Evolutionary conservation across 2,113 vertebrate genomes (phyloP).

Genomic region (Beaufortia kweichowensis): DNA sequence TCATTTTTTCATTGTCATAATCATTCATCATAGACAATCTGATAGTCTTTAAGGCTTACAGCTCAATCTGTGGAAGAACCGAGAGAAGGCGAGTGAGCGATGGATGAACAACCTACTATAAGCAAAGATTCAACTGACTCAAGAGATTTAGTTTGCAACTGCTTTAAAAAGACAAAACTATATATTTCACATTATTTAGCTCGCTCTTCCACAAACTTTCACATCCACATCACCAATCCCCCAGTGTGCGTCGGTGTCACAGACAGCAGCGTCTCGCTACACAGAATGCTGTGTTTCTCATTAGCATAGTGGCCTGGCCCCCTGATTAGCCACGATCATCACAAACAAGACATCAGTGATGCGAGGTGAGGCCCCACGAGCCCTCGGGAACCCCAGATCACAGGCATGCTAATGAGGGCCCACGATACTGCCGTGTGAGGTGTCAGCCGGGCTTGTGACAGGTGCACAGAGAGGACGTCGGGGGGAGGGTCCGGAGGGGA

Average conservation of each 20-base stretch:
- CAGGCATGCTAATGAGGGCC: slow-evolving; percentile 82
- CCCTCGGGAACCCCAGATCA: slow-evolving; percentile 79
- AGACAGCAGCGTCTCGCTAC: slow-evolving; percentile 24
- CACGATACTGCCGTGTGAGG: slow-evolving; percentile 78
- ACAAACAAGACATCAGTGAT: slow-evolving; percentile 75
- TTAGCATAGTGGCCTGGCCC: slow-evolving; percentile 60
- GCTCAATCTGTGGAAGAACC: slow-evolving; percentile 10
- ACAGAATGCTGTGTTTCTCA: slow-evolving; percentile 45
- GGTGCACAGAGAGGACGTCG: slow-evolving; percentile 67
- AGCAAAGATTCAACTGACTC: background rate
- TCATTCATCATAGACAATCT: slow-evolving; percentile 11
- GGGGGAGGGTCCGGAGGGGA: slow-evolving; percentile 38
- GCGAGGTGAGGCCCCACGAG: slow-evolving; percentile 74
- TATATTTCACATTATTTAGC: background rate
- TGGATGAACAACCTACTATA: background rate
- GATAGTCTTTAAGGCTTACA: background rate
- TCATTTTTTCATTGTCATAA: slow-evolving; percentile 12
- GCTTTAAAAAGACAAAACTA: background rate
- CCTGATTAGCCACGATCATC: slow-evolving; percentile 69
- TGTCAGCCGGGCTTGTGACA: slow-evolving; percentile 78
- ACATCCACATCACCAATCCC: background rate
- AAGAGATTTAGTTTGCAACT: background rate
- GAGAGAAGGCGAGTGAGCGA: too few relatives aligned
- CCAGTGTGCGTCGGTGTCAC: slow-evolving; percentile 20
- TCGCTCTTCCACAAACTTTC: background rate